Percentiles rank a stretch among this genome's conserved stretches.
Conservation (phyloP, 2,888 invertebrate species). For the Alcis repandata region DNA sequence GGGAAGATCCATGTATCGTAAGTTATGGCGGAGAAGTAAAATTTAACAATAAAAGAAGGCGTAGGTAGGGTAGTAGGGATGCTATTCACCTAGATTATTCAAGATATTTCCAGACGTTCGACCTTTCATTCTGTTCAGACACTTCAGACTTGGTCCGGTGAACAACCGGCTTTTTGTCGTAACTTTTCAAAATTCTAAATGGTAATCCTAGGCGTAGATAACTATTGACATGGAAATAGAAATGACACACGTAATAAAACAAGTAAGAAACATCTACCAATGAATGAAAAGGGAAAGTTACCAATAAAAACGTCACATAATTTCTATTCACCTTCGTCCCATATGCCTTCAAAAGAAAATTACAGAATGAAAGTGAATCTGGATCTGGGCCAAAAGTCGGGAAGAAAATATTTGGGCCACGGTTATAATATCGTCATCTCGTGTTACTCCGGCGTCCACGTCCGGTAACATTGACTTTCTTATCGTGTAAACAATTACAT, state of each 20-base stretch:
- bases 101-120: too few species aligned
- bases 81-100: too few species aligned
- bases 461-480: conserved; percentile 85
- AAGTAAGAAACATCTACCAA: conserved; percentile 33
- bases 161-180: too few species aligned
- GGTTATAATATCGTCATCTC: conserved; percentile 77
- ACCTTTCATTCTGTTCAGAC: too few species aligned
- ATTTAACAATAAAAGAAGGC: too few species aligned
- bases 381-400: conserved; percentile 77
- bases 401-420: conserved; percentile 81
- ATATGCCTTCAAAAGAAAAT: conserved; percentile 56
- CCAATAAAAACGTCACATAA: conserved; percentile 15
- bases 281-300: conserved; percentile 2
- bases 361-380: conserved; percentile 77
- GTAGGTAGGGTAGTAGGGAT: too few species aligned
- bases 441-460: conserved; percentile 71
- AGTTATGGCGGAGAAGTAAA: too few species aligned
- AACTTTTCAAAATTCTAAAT: not conserved
- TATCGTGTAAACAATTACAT: conserved; percentile 74
- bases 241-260: conserved; percentile 24
- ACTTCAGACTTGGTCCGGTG: too few species aligned
- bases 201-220: not conserved
- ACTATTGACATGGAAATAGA: not conserved
- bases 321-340: conserved; percentile 22
- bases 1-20: not conserved